Percentiles rank a stretch among this genome's conserved stretches.
phyloP scores from a whole-genome alignment of 2,888 invertebrate genomes.

The Tinea trinotella region DNA sequence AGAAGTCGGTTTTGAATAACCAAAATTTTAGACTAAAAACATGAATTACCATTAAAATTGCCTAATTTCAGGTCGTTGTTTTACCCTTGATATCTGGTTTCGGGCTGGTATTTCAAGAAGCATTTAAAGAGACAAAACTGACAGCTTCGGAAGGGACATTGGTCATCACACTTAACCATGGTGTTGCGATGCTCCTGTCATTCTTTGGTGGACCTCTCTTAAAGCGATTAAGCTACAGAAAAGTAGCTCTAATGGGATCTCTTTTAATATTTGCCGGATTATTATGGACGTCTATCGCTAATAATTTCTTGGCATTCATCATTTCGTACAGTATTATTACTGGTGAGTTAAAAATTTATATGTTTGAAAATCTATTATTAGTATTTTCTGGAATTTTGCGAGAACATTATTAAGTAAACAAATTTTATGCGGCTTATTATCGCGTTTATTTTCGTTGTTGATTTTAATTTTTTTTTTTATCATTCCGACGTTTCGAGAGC shows the following conservation, averaged over 20 bases:
- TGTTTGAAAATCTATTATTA: too few relatives aligned
- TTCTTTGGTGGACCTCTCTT: conserved; percentile 77
- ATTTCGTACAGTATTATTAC: conserved; percentile 78
- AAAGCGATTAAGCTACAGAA: conserved; percentile 75
- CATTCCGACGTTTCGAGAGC: too few relatives aligned
- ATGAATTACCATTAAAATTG: too few relatives aligned
- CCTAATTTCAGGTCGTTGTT: conserved; percentile 53
- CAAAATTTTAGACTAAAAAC: too few relatives aligned
- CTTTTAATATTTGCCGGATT: conserved; percentile 70
- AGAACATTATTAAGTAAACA: too few relatives aligned
- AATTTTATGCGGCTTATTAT: too few relatives aligned
- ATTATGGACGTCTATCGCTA: conserved; percentile 70
- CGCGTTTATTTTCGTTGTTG: too few relatives aligned
- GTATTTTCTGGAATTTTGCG: too few relatives aligned
- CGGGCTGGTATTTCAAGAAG: conserved; percentile 77
- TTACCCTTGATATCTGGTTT: conserved; percentile 76
- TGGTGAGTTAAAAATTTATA: too few relatives aligned
- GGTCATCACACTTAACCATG: conserved; percentile 77
- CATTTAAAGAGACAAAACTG: conserved; percentile 69
- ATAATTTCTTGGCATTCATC: conserved; percentile 71
- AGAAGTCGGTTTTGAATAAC: too few relatives aligned
- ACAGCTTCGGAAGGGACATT: conserved; percentile 74
- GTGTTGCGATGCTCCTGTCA: conserved; percentile 77
- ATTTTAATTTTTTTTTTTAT: too few relatives aligned
- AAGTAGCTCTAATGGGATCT: conserved; percentile 73